A percentile compares a stretch with the other conserved stretches of the same genome.
phyloP scores from a whole-genome alignment of 2,113 vertebrate species.

The Ammodytes marinus region DNA sequence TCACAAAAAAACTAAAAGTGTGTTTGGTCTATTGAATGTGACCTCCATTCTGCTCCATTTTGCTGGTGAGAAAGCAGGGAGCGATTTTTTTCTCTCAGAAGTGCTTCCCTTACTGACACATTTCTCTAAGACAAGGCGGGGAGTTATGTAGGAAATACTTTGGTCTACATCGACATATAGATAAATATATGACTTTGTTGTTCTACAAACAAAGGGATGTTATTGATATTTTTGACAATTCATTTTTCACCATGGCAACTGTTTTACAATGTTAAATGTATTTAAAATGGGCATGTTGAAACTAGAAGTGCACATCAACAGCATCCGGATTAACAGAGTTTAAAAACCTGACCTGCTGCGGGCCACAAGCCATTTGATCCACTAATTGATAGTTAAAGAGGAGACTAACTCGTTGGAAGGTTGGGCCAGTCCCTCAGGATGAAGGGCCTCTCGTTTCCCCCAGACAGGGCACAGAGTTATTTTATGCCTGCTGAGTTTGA shows the following conservation, averaged over 20 bases:
- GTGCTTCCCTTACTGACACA: slow-evolving; percentile 10
- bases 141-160: neutral
- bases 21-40: slow-evolving; percentile 9
- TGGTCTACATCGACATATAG: too few species aligned
- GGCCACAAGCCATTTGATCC: slow-evolving; percentile 33
- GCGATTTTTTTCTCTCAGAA: slow-evolving; percentile 11
- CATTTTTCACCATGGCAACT: neutral
- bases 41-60: slow-evolving; percentile 45
- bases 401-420: slow-evolving; percentile 37
- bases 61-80: neutral
- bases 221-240: neutral
- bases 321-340: slow-evolving; percentile 25
- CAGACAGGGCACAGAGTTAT: slow-evolving; percentile 22
- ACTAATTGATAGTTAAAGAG: slow-evolving; percentile 49
- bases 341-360: slow-evolving; percentile 6
- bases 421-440: slow-evolving; percentile 41
- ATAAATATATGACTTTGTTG: neutral
- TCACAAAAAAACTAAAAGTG: neutral
- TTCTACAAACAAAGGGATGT: neutral
- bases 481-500: slow-evolving; percentile 67
- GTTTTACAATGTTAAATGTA: neutral
- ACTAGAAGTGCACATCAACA: slow-evolving; percentile 1
- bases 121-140: neutral
- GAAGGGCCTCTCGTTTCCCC: slow-evolving; percentile 30
- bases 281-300: neutral